A percentile compares a stretch with the other conserved stretches of the same genome.
Conservation (phyloP, 2,797 vertebrate species). For the Eremophila alpestris region DNA sequence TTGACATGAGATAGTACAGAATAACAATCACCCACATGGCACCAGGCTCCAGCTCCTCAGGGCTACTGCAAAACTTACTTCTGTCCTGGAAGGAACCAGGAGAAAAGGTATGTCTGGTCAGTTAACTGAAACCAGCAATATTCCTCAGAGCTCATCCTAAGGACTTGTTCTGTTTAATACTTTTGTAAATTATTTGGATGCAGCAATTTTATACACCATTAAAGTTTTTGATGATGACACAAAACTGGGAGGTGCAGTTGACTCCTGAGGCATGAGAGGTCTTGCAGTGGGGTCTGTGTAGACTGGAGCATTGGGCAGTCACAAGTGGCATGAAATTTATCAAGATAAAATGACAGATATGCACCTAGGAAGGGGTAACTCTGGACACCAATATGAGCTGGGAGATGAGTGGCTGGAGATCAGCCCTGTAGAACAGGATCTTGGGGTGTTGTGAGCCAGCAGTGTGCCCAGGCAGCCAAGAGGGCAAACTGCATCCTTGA, state of each 20-base stretch:
- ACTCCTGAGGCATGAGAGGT: neutral
- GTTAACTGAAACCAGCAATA: neutral
- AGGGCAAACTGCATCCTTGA: fast-evolving
- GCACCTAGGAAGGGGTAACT: fast-evolving
- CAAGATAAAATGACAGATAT: neutral
- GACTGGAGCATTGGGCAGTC: neutral
- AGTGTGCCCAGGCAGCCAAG: neutral
- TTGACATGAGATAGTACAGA: neutral
- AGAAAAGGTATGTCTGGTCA: neutral
- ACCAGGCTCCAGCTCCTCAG: neutral
- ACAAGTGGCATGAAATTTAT: neutral
- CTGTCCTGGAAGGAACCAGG: neutral
- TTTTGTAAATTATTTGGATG: neutral
- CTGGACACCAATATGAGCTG: too few relatives aligned
- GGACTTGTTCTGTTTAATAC: neutral
- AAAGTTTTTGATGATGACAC: neutral
- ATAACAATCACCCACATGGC: too few relatives aligned
- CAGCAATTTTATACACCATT: neutral
- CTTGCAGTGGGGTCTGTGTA: neutral
- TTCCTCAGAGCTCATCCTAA: neutral
- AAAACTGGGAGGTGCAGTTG: neutral
- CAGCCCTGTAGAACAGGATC: neutral
- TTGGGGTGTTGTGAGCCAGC: fast-evolving
- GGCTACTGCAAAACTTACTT: neutral
- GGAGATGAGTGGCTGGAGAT: neutral